A percentile compares a stretch with the other conserved stretches of the same genome.
phyloP scores from a whole-genome alignment of 2,888 invertebrate species.

The Callimorpha dominula region DNA sequence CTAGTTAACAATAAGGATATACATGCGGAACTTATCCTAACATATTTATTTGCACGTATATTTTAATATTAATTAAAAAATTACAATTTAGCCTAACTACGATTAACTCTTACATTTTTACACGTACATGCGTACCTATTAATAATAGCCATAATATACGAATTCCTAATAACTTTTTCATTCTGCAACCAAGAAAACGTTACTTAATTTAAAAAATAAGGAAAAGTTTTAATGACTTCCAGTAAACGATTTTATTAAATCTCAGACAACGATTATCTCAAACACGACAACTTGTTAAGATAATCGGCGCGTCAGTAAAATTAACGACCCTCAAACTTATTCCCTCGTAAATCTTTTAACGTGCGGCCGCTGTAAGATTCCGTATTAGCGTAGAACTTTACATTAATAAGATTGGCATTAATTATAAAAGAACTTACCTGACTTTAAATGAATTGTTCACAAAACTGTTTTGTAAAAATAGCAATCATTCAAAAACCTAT shows the following conservation, averaged over 20 bases:
- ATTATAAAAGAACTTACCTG: constrained; percentile 33
- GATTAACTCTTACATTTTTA: too few species aligned
- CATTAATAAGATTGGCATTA: constrained; percentile 44
- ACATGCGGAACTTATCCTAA: too few species aligned
- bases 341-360: constrained; percentile 62
- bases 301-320: constrained; percentile 60
- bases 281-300: constrained; percentile 59
- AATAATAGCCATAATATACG: background rate
- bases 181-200: background rate
- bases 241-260: constrained; percentile 30
- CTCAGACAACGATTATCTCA: constrained; percentile 42
- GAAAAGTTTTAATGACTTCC: constrained; percentile 37
- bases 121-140: background rate
- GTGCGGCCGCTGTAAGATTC: constrained; percentile 48
- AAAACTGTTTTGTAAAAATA: constrained; percentile 11
- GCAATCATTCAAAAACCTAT: constrained; percentile 8
- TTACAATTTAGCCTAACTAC: too few species aligned
- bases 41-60: too few species aligned
- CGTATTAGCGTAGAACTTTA: constrained; percentile 42
- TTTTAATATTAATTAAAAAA: too few species aligned
- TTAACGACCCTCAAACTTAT: constrained; percentile 58
- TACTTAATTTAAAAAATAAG: constrained; percentile 6
- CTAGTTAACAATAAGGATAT: too few species aligned
- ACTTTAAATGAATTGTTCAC: constrained; percentile 22
- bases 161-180: background rate